These are phyloP conservation scores for Dendroctonus valens DNA, from an alignment of 1,140 invertebrate genomes.

Conservation along the genomic window DNA sequence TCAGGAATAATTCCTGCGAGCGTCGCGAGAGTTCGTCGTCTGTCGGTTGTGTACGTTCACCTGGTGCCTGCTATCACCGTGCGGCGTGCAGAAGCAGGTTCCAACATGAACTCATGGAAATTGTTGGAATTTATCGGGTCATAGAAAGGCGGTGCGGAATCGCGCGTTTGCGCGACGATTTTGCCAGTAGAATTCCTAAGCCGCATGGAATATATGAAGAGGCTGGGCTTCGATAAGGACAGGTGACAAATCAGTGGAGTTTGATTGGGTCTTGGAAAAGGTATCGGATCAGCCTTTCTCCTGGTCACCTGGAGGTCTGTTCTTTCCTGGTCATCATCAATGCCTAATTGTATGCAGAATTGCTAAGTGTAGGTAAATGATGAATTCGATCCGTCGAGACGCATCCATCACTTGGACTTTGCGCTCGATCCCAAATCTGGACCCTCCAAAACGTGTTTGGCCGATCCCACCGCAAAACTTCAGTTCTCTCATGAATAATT, in stretches of 20 bases:
- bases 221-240: conserved; percentile 43
- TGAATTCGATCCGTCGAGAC: conserved; percentile 32
- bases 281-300: conserved; percentile 40
- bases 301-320: conserved; percentile 39
- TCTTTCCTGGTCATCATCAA: conserved; percentile 40
- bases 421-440: not conserved
- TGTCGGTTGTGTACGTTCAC: conserved; percentile 33
- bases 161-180: conserved; percentile 43
- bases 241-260: conserved; percentile 49
- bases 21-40: conserved; percentile 25
- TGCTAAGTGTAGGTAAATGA: conserved; percentile 39
- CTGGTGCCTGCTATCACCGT: no score
- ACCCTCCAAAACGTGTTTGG: not conserved
- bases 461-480: not conserved
- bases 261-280: conserved; percentile 43
- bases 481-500: not conserved
- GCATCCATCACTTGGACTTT: conserved; percentile 11
- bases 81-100: conserved; percentile 14
- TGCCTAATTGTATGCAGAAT: conserved; percentile 35
- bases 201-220: conserved; percentile 37
- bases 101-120: conserved; percentile 26
- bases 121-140: conserved; percentile 36
- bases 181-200: conserved; percentile 44
- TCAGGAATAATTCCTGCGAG: conserved; percentile 6
- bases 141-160: conserved; percentile 36